phyloP scores from a whole-genome alignment of 1,140 invertebrate genomes.

The Dolichoris vasculosae region DNA sequence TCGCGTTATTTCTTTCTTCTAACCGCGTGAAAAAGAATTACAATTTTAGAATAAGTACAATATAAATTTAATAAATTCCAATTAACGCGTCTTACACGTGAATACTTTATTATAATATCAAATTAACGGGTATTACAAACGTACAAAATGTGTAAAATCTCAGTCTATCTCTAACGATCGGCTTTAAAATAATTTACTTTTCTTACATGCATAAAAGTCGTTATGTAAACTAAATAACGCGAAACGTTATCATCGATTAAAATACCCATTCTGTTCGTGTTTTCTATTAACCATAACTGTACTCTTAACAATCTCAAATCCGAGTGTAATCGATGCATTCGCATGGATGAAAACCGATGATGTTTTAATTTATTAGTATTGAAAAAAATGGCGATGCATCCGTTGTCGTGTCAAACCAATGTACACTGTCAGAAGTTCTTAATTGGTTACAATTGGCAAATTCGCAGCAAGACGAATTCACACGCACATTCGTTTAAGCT shows the following conservation, averaged over 20 bases:
- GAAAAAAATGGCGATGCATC: neutral
- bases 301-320: neutral
- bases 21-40: no score
- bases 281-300: neutral
- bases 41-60: no score
- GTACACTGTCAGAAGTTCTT: neutral
- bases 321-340: neutral
- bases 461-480: constrained; percentile 26
- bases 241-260: neutral
- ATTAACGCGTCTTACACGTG: no score
- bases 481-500: constrained; percentile 16
- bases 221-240: no score
- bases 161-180: no score
- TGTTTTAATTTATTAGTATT: neutral
- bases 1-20: no score
- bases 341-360: neutral
- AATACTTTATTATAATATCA: no score
- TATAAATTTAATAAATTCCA: no score
- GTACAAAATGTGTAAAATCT: no score
- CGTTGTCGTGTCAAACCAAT: neutral
- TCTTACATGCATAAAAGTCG: no score
- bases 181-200: no score
- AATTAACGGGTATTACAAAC: no score
- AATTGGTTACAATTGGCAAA: constrained; percentile 50
- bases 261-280: neutral